Conservation (phyloP, 1,140 invertebrate species). For the Ostrea edulis region DNA sequence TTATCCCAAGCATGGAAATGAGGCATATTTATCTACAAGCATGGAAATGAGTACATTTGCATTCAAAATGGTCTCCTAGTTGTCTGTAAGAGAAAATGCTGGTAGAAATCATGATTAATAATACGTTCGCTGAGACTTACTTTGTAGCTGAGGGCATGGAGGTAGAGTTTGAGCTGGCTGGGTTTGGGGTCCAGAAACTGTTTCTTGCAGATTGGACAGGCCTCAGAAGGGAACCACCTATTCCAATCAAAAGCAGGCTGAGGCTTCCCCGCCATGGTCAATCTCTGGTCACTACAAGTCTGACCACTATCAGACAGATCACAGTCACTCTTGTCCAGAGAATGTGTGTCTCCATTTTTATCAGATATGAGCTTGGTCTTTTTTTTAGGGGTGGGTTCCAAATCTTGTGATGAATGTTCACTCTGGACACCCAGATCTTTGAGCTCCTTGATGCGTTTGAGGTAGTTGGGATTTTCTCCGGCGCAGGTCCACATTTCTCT, state of each 20-base stretch:
- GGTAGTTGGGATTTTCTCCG: slow-evolving; percentile 1
- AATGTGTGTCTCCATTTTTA: background rate
- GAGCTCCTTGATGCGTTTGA: background rate
- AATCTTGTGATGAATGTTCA: background rate
- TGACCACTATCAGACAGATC: background rate
- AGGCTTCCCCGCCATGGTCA: background rate
- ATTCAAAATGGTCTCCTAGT: too few relatives aligned
- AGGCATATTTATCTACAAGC: too few relatives aligned
- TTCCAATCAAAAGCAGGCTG: slow-evolving; percentile 83
- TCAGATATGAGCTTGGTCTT: slow-evolving; percentile 5
- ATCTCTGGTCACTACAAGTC: background rate
- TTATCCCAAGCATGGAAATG: too few relatives aligned
- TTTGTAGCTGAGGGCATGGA: slow-evolving; percentile 96
- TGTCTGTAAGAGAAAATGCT: too few relatives aligned
- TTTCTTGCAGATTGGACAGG: slow-evolving; percentile 95
- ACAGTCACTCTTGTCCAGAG: background rate
- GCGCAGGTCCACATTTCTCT: background rate
- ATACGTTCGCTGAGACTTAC: slow-evolving; percentile 75
- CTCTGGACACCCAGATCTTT: background rate
- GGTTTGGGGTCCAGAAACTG: slow-evolving; percentile 94
- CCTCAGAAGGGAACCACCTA: slow-evolving; percentile 89
- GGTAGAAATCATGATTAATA: too few relatives aligned
- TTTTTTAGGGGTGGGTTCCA: slow-evolving; percentile 37
- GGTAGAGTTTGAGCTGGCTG: slow-evolving; percentile 94
- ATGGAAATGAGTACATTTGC: too few relatives aligned